These are phyloP conservation scores for Drosophila fungiperda DNA, from an alignment of 2,888 invertebrate genomes.

Conservation along the genomic window DNA sequence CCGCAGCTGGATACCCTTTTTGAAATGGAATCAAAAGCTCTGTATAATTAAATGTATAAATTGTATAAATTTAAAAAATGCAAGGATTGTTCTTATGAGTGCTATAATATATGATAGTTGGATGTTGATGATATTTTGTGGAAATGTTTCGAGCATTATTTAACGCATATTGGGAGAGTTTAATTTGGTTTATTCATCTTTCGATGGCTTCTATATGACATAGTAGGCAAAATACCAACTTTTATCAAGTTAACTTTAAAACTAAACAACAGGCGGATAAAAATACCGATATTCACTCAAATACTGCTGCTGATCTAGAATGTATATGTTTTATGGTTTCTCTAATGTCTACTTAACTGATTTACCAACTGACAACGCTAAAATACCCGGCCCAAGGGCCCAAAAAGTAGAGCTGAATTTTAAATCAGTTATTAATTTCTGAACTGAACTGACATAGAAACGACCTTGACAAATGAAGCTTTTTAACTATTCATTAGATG, in stretches of 20 bases:
- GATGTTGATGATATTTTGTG: too few relatives aligned
- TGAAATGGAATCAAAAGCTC: not conserved
- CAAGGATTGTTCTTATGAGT: too few relatives aligned
- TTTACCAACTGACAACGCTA: not conserved
- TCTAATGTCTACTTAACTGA: not conserved
- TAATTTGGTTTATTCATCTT: too few relatives aligned
- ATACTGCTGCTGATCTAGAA: not conserved
- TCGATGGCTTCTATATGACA: too few relatives aligned
- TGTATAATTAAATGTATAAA: too few relatives aligned
- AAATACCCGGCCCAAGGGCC: not conserved
- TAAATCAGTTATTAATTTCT: not conserved
- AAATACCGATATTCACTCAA: not conserved
- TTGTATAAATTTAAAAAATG: too few relatives aligned
- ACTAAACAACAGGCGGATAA: too few relatives aligned
- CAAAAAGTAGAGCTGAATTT: not conserved
- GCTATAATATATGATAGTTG: too few relatives aligned
- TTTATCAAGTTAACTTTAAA: too few relatives aligned
- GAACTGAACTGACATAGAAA: not conserved
- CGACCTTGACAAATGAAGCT: not conserved
- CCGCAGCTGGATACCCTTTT: not conserved
- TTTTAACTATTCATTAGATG: not conserved
- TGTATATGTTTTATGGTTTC: not conserved
- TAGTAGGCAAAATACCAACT: too few relatives aligned
- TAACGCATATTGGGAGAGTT: too few relatives aligned
- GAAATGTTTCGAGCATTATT: too few relatives aligned